Evolutionary conservation across 2,888 invertebrate genomes (phyloP).

Genomic region (Glaucopsyche alexis): DNA sequence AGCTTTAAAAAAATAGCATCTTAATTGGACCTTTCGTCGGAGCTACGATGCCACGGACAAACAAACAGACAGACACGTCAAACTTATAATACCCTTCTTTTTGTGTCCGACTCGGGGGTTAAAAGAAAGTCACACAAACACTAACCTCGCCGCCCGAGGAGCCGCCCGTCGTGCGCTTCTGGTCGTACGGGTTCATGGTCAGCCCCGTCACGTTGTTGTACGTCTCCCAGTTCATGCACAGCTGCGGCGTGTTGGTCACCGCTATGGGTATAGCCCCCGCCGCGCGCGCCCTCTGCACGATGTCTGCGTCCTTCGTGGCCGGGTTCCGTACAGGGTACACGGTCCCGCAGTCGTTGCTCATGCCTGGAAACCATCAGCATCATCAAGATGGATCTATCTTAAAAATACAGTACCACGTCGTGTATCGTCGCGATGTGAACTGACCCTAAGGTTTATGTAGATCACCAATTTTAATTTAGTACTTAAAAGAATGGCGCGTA

Average conservation of each 20-base stretch:
- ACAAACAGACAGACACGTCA: no score
- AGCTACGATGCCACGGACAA: no score
- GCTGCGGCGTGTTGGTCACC: slow-evolving; percentile 94
- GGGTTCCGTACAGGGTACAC: slow-evolving; percentile 78
- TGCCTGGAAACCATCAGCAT: slow-evolving; percentile 66
- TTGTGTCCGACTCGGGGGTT: no score
- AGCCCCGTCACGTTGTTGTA: slow-evolving; percentile 92
- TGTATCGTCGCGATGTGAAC: no score
- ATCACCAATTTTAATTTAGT: no score
- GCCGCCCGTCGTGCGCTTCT: slow-evolving; percentile 89
- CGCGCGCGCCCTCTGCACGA: slow-evolving; percentile 83
- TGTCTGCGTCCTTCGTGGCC: slow-evolving; percentile 87
- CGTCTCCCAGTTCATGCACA: slow-evolving; percentile 95
- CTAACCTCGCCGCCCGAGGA: slow-evolving; percentile 93
- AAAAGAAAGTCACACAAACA: not conserved
- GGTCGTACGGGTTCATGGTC: slow-evolving; percentile 94
- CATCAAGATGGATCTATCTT: no score
- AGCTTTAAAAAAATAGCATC: no score
- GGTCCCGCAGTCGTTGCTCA: slow-evolving; percentile 88
- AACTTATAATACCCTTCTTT: no score
- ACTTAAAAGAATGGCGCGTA: no score
- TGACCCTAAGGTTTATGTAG: no score
- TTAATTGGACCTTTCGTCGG: no score
- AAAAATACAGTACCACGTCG: no score
- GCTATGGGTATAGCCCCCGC: slow-evolving; percentile 92